Conservation (phyloP, 2,113 vertebrate species). For the Terrapene triunguis region DNA sequence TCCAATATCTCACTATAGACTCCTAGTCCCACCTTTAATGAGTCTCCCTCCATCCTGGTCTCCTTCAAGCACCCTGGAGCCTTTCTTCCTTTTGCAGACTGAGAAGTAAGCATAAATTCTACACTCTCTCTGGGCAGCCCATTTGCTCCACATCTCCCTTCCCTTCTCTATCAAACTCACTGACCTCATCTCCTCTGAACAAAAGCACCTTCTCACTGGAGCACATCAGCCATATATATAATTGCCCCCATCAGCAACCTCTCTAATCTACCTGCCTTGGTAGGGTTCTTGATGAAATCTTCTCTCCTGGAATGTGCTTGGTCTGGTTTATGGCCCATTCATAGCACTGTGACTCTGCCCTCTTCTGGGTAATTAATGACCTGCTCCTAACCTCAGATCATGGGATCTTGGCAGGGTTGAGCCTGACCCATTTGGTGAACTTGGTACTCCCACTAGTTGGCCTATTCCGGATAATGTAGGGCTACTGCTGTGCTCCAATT, state of each 20-base stretch:
- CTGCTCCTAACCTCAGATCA: not conserved
- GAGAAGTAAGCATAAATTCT: not conserved
- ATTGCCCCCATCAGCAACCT: not conserved
- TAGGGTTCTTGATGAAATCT: too few relatives aligned
- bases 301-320: too few relatives aligned
- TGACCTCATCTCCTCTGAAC: not conserved
- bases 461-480: not conserved
- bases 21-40: not conserved
- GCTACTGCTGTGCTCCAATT: not conserved
- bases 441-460: not conserved
- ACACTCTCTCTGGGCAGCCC: not conserved
- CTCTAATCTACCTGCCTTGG: not conserved
- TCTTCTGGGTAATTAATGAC: not conserved
- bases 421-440: not conserved
- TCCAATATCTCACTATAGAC: not conserved
- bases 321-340: too few relatives aligned
- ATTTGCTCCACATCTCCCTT: not conserved
- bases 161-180: not conserved
- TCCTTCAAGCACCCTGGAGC: not conserved
- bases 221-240: not conserved
- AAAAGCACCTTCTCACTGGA: not conserved
- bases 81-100: not conserved
- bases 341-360: too few relatives aligned
- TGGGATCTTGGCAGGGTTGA: not conserved
- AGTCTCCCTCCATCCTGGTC: not conserved